Evolutionary conservation across 1,140 invertebrate species (phyloP).

Genomic region (Dolichoris vasculosae): DNA sequence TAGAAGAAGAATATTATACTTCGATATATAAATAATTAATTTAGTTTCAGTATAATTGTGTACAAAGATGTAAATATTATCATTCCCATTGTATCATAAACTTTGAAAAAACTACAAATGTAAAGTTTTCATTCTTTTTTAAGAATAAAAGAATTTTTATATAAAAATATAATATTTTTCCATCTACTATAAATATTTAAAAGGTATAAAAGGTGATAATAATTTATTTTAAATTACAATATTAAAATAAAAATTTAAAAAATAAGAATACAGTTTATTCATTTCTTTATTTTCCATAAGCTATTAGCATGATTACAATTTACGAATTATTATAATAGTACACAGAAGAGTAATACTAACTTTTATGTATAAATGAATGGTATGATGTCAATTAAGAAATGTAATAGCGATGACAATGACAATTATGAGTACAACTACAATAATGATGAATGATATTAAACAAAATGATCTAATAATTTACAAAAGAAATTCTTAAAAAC

Average conservation of each 20-base stretch:
- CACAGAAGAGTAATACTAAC: conserved; percentile 53
- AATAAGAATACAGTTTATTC: conserved; percentile 24
- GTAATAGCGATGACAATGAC: conserved; percentile 43
- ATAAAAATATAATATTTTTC: not conserved
- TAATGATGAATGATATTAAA: conserved; percentile 39
- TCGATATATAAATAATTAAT: conserved; percentile 89
- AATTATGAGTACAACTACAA: conserved; percentile 50
- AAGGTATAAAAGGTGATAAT: no score
- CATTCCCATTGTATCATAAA: not conserved
- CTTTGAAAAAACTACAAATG: not conserved
- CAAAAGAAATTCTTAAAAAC: conserved; percentile 21
- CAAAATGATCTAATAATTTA: conserved; percentile 45
- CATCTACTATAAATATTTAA: no score
- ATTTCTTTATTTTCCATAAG: conserved; percentile 51
- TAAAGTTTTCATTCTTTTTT: not conserved
- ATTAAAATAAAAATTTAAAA: not conserved
- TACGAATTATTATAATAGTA: conserved; percentile 52
- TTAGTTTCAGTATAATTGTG: not conserved
- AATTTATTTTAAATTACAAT: no score
- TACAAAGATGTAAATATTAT: conserved; percentile 30
- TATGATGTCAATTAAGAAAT: conserved; percentile 41
- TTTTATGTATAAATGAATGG: conserved; percentile 49
- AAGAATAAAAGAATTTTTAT: not conserved
- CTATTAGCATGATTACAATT: conserved; percentile 54
- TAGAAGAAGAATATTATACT: conserved; percentile 98